A percentile compares a stretch with the other conserved stretches of the same genome.
Evolutionary conservation across 2,797 vertebrate species (phyloP).

Genomic region (Cossypha heuglini): DNA sequence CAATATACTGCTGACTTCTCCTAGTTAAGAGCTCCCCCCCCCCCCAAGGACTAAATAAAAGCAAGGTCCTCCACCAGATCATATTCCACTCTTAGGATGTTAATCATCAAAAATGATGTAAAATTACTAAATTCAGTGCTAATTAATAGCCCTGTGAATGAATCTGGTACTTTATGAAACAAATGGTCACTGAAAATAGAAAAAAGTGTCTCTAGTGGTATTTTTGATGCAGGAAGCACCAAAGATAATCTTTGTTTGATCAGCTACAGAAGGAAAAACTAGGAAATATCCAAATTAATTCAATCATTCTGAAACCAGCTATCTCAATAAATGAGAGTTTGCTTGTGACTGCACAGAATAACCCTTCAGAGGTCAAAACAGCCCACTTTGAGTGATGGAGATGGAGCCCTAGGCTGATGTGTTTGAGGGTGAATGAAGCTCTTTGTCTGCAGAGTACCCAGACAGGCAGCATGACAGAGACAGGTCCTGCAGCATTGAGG

Average conservation of each 20-base stretch:
- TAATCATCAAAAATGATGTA: not conserved
- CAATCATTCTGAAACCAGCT: not conserved
- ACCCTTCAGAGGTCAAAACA: not conserved
- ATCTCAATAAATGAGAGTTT: not conserved
- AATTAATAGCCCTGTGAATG: not conserved
- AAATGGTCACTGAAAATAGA: not conserved
- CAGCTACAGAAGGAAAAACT: not conserved
- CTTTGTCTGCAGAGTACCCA: not conserved
- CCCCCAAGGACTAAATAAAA: not conserved
- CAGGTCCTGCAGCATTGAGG: not conserved
- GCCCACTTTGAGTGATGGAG: too few species aligned
- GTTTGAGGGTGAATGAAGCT: not conserved
- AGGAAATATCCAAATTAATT: not conserved
- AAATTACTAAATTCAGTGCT: not conserved
- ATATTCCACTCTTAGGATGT: not conserved
- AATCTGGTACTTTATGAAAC: not conserved
- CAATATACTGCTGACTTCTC: not conserved
- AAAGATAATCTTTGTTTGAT: not conserved
- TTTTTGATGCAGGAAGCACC: not conserved
- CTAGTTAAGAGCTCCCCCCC: not conserved
- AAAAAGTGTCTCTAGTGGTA: not conserved
- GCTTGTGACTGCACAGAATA: not conserved
- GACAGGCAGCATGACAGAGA: accelerated
- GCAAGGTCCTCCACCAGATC: not conserved
- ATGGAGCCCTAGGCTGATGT: accelerated